phyloP scores from a whole-genome alignment of 2,888 invertebrate genomes.

The Hoplodrina blanda region DNA sequence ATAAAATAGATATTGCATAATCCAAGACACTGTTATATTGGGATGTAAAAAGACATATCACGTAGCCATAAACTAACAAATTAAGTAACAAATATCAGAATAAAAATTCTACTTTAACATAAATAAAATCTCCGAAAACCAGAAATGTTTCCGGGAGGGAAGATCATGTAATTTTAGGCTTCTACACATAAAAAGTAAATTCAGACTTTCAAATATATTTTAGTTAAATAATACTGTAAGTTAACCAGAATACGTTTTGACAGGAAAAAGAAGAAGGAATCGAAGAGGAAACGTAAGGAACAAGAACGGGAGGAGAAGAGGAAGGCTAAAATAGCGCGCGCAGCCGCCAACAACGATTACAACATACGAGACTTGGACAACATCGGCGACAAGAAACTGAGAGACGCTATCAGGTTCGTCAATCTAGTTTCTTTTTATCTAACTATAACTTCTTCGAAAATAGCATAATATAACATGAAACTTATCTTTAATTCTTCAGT shows the following conservation, averaged over 20 bases:
- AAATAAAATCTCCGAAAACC: no score
- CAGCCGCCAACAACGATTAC: conserved; percentile 90
- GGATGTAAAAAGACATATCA: no score
- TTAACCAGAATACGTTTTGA: background rate
- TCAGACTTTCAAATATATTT: background rate
- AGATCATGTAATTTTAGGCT: no score
- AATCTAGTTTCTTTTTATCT: background rate
- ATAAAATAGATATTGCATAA: no score
- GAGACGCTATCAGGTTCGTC: conserved; percentile 92
- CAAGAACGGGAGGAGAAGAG: conserved; percentile 93
- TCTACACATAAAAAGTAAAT: background rate
- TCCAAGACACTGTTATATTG: no score
- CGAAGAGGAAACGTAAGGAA: conserved; percentile 93
- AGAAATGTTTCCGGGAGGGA: no score
- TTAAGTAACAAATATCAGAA: no score
- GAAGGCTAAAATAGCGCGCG: conserved; percentile 91
- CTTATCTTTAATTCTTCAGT: no score
- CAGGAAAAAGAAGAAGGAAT: conserved; percentile 93
- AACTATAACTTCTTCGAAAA: no score
- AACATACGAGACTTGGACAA: conserved; percentile 92
- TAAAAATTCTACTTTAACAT: no score
- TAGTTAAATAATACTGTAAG: background rate
- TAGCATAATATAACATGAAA: no score
- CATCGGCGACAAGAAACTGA: conserved; percentile 91
- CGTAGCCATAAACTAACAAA: no score